Evolutionary conservation across 2,113 vertebrate species (phyloP).

Genomic region (Chitala chitala): DNA sequence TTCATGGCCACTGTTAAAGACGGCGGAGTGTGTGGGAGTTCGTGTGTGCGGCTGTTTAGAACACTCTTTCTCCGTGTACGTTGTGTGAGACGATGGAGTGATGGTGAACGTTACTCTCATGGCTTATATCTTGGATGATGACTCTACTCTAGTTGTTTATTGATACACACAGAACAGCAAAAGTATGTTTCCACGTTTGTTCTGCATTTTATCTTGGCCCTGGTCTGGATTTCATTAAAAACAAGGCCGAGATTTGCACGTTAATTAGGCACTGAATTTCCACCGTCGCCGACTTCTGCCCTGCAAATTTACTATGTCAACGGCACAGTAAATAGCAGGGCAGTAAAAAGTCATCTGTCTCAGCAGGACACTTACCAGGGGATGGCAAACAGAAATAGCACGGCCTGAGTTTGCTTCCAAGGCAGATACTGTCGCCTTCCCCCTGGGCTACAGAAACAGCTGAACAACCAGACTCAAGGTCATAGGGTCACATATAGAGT

Average conservation of each 20-base stretch:
- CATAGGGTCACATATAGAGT: background rate
- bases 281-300: background rate
- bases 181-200: background rate
- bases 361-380: background rate
- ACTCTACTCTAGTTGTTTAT: background rate
- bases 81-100: background rate
- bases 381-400: background rate
- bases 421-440: background rate
- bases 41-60: too few species aligned
- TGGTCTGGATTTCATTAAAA: background rate
- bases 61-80: too few species aligned
- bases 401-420: background rate
- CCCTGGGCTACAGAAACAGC: background rate
- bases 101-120: background rate
- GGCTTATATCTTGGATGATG: too few species aligned
- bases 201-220: background rate
- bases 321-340: background rate
- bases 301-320: background rate
- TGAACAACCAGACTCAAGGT: slow-evolving; percentile 12
- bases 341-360: background rate
- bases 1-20: too few species aligned
- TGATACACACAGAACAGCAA: background rate
- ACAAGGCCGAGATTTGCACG: background rate
- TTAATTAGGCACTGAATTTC: background rate
- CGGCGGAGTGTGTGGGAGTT: too few species aligned